Conservation (phyloP, 1,140 invertebrate species). For the Colletes gigas region DNA sequence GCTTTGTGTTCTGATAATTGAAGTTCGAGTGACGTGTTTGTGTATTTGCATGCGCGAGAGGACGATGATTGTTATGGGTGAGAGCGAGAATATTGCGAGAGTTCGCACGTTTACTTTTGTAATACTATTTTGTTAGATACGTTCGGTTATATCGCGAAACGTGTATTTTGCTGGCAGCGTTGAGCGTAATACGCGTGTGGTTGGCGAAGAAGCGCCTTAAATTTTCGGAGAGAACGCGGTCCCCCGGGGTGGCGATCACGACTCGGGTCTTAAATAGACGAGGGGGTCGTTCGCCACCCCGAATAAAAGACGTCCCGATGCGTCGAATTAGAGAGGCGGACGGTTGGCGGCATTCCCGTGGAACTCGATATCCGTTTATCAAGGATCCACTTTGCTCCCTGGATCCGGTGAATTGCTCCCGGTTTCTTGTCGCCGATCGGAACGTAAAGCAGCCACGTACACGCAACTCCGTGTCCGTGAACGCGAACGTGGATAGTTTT, state of each 20-base stretch:
- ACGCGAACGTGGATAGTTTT: conserved; percentile 71
- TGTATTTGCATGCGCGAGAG: too few relatives aligned
- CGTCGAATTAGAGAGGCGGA: conserved; percentile 23
- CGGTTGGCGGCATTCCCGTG: conserved; percentile 13
- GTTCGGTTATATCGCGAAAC: too few relatives aligned
- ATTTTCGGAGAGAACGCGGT: not conserved
- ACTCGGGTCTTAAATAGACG: conserved; percentile 14
- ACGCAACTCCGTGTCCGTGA: conserved; percentile 19
- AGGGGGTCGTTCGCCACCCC: not conserved
- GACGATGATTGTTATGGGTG: too few relatives aligned
- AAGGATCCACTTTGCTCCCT: conserved; percentile 54
- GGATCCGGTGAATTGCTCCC: conserved; percentile 57
- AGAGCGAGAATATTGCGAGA: too few relatives aligned
- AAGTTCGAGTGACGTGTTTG: too few relatives aligned
- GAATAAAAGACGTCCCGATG: conserved; percentile 22
- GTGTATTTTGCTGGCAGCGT: too few relatives aligned
- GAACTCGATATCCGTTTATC: conserved; percentile 65
- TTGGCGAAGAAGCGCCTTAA: not conserved
- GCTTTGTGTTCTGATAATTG: too few relatives aligned
- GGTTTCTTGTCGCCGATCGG: conserved; percentile 63
- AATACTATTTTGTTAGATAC: too few relatives aligned
- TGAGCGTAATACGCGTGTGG: too few relatives aligned
- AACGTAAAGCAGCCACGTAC: conserved; percentile 63
- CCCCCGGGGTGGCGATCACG: not conserved
- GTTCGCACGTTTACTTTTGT: too few relatives aligned